Conservation (phyloP, 2,113 vertebrate species). For the Campylomormyrus tamandua region DNA sequence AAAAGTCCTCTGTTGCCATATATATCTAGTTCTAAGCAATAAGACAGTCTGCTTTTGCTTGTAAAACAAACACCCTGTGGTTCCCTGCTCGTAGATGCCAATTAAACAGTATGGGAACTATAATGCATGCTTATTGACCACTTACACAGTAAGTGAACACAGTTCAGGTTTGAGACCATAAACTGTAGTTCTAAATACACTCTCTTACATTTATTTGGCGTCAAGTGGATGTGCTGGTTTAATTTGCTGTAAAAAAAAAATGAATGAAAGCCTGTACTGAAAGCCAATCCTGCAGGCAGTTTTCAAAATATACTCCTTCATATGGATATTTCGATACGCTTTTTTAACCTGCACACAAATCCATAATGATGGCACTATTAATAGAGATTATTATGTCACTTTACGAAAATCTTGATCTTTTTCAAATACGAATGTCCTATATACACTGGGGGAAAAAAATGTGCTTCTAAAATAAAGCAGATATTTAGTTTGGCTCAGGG, state of each 20-base stretch:
- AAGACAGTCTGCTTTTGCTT: constrained; percentile 30
- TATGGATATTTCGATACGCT: not conserved
- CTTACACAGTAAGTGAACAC: constrained; percentile 25
- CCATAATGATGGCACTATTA: not conserved
- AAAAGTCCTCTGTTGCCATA: constrained; percentile 25
- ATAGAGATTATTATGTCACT: constrained; percentile 38
- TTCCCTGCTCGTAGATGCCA: constrained; percentile 23
- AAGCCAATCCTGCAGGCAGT: constrained; percentile 28
- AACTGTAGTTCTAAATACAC: not conserved
- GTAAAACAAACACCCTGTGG: constrained; percentile 41
- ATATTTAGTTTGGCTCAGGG: constrained; percentile 64
- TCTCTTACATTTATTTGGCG: not conserved
- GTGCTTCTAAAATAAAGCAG: constrained; percentile 60
- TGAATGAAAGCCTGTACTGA: constrained; percentile 19
- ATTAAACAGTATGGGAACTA: constrained; percentile 27
- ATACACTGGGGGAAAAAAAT: constrained; percentile 35
- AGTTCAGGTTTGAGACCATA: constrained; percentile 19
- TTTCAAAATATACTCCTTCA: constrained; percentile 21
- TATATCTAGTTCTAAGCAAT: constrained; percentile 26
- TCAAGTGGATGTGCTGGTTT: not conserved
- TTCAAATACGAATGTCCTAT: constrained; percentile 48
- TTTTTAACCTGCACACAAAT: not conserved
- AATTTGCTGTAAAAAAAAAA: not conserved
- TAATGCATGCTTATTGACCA: constrained; percentile 21
- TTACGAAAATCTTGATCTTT: constrained; percentile 34